phyloP scores from a whole-genome alignment of 2,888 invertebrate species.

The Anagyrus pseudococci region DNA sequence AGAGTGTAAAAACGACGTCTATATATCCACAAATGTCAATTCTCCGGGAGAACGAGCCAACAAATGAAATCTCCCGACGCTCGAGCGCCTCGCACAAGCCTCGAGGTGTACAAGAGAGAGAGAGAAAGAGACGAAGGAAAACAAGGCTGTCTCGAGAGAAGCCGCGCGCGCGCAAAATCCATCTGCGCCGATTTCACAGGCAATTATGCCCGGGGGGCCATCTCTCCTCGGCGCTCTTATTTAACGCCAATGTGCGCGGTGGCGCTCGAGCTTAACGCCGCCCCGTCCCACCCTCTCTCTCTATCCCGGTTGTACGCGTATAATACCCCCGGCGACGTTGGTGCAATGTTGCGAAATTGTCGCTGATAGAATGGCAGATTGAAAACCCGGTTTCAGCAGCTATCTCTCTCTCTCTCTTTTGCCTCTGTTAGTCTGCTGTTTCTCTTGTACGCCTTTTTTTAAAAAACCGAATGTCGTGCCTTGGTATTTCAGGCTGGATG shows the following conservation, averaged over 20 bases:
- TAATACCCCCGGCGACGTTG: not conserved
- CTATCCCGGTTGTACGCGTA: slow-evolving; percentile 57
- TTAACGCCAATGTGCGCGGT: slow-evolving; percentile 74
- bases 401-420: slow-evolving; percentile 39
- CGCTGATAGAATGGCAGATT: slow-evolving; percentile 60
- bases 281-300: slow-evolving; percentile 64
- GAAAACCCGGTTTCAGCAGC: slow-evolving; percentile 57
- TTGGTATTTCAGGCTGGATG: too few relatives aligned
- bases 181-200: slow-evolving; percentile 57
- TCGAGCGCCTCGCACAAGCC: not conserved
- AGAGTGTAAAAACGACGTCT: too few relatives aligned
- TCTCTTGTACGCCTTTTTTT: slow-evolving; percentile 29
- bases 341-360: slow-evolving; percentile 51
- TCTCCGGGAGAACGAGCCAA: too few relatives aligned
- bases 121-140: not conserved
- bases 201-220: slow-evolving; percentile 52
- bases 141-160: not conserved
- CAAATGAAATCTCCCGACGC: too few relatives aligned
- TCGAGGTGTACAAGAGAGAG: not conserved
- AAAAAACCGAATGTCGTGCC: too few relatives aligned
- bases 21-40: too few relatives aligned
- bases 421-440: slow-evolving; percentile 5
- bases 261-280: slow-evolving; percentile 68
- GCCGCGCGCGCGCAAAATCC: slow-evolving; percentile 48
- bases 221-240: slow-evolving; percentile 66